phyloP scores from a whole-genome alignment of 2,113 vertebrate species.

The Cryptotis parvus region DNA sequence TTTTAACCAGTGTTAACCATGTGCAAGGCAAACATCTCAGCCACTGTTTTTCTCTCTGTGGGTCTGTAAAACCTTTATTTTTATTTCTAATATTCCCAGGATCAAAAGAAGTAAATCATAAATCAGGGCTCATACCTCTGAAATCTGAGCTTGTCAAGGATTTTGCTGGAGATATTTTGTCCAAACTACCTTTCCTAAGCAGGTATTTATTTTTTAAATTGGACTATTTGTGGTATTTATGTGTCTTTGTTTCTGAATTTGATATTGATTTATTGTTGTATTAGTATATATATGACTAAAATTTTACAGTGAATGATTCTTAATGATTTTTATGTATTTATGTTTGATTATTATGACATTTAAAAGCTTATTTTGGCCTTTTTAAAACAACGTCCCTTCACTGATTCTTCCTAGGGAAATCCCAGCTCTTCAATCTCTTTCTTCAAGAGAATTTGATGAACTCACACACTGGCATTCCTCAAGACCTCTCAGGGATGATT shows the following conservation, averaged over 20 bases:
- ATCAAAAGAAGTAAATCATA: conserved; percentile 52
- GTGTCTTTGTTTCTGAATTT: background rate
- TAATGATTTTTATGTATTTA: background rate
- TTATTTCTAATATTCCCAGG: conserved; percentile 24
- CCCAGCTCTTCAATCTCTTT: conserved; percentile 63
- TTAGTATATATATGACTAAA: background rate
- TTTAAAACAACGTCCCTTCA: background rate
- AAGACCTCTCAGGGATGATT: conserved; percentile 77
- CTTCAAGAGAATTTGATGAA: conserved; percentile 74
- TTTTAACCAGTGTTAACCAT: no score
- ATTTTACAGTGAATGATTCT: background rate
- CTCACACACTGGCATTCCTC: conserved; percentile 77
- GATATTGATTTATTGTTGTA: background rate
- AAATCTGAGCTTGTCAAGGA: conserved; percentile 72
- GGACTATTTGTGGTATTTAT: background rate
- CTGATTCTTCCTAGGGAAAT: conserved; percentile 64
- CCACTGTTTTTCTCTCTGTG: no score
- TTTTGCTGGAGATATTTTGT: conserved; percentile 79
- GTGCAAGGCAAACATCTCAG: no score
- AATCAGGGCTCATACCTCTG: conserved; percentile 73
- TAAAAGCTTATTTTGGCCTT: background rate
- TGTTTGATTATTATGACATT: background rate
- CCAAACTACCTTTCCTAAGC: conserved; percentile 74
- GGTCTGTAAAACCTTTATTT: background rate
- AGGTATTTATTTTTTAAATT: conserved; percentile 58